phyloP scores from a whole-genome alignment of 2,888 invertebrate genomes.

The Philhelius pedissequus region DNA sequence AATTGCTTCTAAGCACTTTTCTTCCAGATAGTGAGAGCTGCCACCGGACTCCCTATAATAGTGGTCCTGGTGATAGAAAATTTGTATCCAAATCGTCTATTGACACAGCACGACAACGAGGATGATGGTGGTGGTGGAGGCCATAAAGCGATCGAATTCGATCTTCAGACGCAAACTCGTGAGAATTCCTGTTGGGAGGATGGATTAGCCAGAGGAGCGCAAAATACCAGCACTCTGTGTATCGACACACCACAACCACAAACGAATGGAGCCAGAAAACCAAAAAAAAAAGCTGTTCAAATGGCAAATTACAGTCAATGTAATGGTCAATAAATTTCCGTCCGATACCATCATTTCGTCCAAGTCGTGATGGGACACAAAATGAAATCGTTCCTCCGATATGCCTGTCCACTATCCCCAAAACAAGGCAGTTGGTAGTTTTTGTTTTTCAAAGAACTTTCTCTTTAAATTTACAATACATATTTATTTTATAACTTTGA shows the following conservation, averaged over 20 bases:
- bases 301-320: slow-evolving; percentile 69
- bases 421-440: background rate
- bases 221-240: slow-evolving; percentile 9
- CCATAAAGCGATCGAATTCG: slow-evolving; percentile 62
- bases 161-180: slow-evolving; percentile 47
- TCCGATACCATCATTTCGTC: slow-evolving; percentile 66
- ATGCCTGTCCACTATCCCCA: background rate
- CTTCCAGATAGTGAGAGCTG: background rate
- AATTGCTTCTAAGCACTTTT: slow-evolving; percentile 54
- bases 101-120: slow-evolving; percentile 59
- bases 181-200: slow-evolving; percentile 48
- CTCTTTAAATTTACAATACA: slow-evolving; percentile 1
- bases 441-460: background rate
- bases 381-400: slow-evolving; percentile 4
- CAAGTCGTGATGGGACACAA: slow-evolving; percentile 56
- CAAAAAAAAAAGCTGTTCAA: slow-evolving; percentile 45
- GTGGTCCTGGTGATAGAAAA: slow-evolving; percentile 53
- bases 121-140: background rate
- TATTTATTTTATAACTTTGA: slow-evolving; percentile 37
- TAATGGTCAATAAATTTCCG: slow-evolving; percentile 70
- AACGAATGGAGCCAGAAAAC: background rate
- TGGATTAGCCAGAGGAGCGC: slow-evolving; percentile 6
- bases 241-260: background rate
- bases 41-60: background rate
- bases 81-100: slow-evolving; percentile 53